These are phyloP conservation scores for Ceratina japonica DNA, from an alignment of 1,140 invertebrate genomes.

Conservation along the genomic window DNA sequence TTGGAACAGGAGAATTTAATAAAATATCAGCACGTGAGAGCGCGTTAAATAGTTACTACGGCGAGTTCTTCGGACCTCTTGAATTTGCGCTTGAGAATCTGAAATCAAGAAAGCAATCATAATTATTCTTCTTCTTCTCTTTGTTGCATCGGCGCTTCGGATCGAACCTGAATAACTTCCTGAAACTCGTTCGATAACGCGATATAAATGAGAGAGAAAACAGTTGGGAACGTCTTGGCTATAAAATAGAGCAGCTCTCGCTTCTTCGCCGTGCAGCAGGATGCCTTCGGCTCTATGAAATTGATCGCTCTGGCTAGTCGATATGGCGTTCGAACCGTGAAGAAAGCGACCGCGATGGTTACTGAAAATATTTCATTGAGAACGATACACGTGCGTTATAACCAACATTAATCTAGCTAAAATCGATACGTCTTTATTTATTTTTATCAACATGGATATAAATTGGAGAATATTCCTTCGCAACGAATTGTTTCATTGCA, in stretches of 20 bases:
- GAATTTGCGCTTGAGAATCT: no score
- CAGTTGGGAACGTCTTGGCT: constrained; percentile 62
- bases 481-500: no score
- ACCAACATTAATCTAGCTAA: neutral
- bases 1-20: no score
- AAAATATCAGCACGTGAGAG: no score
- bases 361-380: constrained; percentile 47
- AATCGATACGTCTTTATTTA: no score
- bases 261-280: constrained; percentile 55
- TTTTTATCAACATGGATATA: no score
- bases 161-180: constrained; percentile 58
- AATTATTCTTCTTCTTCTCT: neutral
- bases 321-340: constrained; percentile 66
- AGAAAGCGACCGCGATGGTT: constrained; percentile 59
- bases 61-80: no score
- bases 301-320: constrained; percentile 58
- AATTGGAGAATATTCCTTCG: no score
- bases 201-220: constrained; percentile 63
- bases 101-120: neutral
- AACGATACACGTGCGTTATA: neutral
- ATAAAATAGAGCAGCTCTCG: constrained; percentile 62
- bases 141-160: neutral
- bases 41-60: no score
- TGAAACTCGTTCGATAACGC: constrained; percentile 49
- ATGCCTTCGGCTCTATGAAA: constrained; percentile 51